Percentiles rank a stretch among this genome's conserved stretches.
phyloP scores from a whole-genome alignment of 2,888 invertebrate species.

The Muschampia plurimacula region DNA sequence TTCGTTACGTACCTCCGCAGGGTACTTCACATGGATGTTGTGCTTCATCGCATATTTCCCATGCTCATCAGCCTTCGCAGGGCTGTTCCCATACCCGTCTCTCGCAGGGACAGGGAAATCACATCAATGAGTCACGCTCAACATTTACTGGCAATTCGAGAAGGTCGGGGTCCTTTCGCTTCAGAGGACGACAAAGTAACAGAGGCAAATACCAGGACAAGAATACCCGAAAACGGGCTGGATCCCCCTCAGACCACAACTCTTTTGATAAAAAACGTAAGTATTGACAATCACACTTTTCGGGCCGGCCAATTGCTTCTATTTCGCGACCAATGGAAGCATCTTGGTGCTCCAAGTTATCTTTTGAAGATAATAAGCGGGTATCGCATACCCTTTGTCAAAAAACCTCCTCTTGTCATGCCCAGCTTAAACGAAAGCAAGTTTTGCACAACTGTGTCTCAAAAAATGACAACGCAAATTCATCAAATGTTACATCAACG shows the following conservation, averaged over 20 bases:
- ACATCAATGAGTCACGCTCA: too few relatives aligned
- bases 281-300: too few relatives aligned
- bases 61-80: constrained; percentile 7
- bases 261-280: too few relatives aligned
- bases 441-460: not conserved
- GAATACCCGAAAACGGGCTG: too few relatives aligned
- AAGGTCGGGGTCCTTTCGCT: too few relatives aligned
- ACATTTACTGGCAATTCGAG: too few relatives aligned
- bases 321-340: constrained; percentile 17
- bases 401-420: constrained; percentile 25
- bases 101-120: constrained; percentile 11
- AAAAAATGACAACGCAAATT: constrained; percentile 19
- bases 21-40: not conserved
- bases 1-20: not conserved
- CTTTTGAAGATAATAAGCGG: constrained; percentile 28
- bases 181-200: too few relatives aligned
- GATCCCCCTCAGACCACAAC: too few relatives aligned
- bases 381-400: constrained; percentile 38
- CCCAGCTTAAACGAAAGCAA: constrained; percentile 18
- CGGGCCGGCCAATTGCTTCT: too few relatives aligned
- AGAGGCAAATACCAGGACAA: too few relatives aligned
- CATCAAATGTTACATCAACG: constrained; percentile 38
- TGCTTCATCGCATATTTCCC: not conserved
- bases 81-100: not conserved
- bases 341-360: constrained; percentile 21